Percentiles rank a stretch among this genome's conserved stretches.
Evolutionary conservation across 37 sponge, comb jelly and placozoan genomes (phyloP).

Genomic region (Chondrilla cf. caribensis): DNA sequence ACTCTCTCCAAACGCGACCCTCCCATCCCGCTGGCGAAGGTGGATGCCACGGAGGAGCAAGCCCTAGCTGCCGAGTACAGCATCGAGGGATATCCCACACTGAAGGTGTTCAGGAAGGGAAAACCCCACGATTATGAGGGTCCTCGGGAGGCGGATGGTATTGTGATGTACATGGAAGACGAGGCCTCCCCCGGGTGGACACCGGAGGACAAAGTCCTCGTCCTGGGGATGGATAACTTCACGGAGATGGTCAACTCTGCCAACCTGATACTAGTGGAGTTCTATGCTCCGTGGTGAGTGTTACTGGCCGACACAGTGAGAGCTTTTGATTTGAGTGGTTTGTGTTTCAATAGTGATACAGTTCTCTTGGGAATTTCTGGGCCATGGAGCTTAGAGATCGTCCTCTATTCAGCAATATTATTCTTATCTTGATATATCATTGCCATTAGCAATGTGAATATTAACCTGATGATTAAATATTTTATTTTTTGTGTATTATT

Average conservation of each 20-base stretch:
- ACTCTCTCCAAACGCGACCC: slow-evolving; percentile 30
- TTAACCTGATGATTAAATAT: too few species aligned
- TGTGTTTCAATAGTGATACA: too few species aligned
- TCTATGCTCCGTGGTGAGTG: slow-evolving; percentile 87
- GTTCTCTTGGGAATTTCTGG: too few species aligned
- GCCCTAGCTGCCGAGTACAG: slow-evolving; percentile 37
- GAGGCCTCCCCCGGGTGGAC: slow-evolving; percentile 64
- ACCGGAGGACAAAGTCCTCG: slow-evolving; percentile 70
- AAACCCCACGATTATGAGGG: slow-evolving; percentile 59
- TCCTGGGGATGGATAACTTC: slow-evolving; percentile 75
- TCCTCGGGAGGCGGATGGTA: slow-evolving; percentile 42
- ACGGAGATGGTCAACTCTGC: slow-evolving; percentile 45
- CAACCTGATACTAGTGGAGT: slow-evolving; percentile 82
- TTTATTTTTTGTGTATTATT: too few species aligned
- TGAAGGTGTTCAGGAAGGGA: slow-evolving; percentile 63
- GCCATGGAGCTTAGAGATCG: too few species aligned
- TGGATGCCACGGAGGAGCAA: slow-evolving; percentile 61
- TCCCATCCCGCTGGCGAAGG: slow-evolving; percentile 60
- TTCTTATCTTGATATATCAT: too few species aligned
- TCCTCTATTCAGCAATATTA: too few species aligned
- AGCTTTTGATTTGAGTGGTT: too few species aligned
- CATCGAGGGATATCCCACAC: slow-evolving; percentile 59
- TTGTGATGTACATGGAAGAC: slow-evolving; percentile 47
- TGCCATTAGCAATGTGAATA: too few species aligned
- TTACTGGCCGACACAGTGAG: too few species aligned